Evolutionary conservation across 64 coral and sea anemone species (phyloP), one percentile per base, ranked within the genome.

Genomic region (Stichodactyla mertensii): DNA sequence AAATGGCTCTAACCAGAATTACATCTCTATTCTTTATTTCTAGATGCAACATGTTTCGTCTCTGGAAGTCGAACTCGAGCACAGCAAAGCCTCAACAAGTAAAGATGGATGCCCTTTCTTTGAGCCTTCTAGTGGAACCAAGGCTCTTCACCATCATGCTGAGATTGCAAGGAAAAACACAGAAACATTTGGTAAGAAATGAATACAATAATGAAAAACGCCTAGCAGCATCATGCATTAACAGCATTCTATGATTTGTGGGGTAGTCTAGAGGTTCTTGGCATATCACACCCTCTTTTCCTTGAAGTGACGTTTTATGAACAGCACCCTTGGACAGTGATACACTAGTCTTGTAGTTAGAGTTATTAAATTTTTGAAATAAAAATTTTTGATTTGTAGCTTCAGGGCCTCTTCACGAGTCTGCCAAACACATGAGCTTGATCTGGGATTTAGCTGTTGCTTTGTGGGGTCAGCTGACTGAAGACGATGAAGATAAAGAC

Each of bases 401-500:
- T 91, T 87, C 95, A 57, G 88, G 89, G 15, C 86, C 89, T 19
- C 53, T 93, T 26, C 79, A 84, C 82, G 89, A 91, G 22, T 87
- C 87, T 52, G 89, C 95, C 7, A 86, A 97, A 84, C 92, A 88
- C 77, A 84, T 86, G 0, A 86, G 92, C 85, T 87, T 94, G 6
- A 92, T 98, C 45, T 94, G 92, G 95, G 95, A 98, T 58, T 64
- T 98, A 24, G 90, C 80, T 26, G 95, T 94, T 36, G 87, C 95
- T 20, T 85, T 98, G 24, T 98, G 95, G 95, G 95, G 95, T 56
- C 85, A 55, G 51, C 90, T 93, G 20, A 78, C 16, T 55, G 91
- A 96, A 45, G 4, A 62, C 0, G 79, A 89, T 9, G 83, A 91
- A 77, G 93, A 89, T 61, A 31, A 74, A 27, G 24, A 74, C 4